Percentiles rank a stretch among this genome's conserved stretches.
These are phyloP conservation scores for Prionailurus viverrinus DNA, from an alignment of 2,113 vertebrate genomes.

Conservation along the genomic window DNA sequence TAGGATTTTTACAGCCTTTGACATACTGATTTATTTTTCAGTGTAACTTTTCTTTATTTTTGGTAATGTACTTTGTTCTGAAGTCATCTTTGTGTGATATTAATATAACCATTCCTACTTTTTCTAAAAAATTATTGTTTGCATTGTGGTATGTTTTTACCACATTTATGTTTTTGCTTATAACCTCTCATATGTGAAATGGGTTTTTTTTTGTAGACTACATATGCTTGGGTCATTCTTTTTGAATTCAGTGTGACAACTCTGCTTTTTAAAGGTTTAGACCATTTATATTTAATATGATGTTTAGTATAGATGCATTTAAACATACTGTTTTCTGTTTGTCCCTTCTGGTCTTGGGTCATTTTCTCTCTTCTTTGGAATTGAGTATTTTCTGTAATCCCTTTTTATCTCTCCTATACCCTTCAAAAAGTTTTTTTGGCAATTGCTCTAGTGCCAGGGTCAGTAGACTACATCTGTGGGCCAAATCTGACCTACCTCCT, in stretches of 20 bases:
- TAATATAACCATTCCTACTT: not conserved
- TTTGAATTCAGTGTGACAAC: conserved; percentile 22
- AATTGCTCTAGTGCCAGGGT: not conserved
- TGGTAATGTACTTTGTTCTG: not conserved
- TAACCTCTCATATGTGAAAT: not conserved
- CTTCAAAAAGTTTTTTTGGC: not conserved
- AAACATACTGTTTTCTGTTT: not conserved
- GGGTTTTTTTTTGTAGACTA: not conserved
- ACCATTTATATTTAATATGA: not conserved
- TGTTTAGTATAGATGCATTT: conserved; percentile 12
- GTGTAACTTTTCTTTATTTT: not conserved
- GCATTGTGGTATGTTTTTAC: not conserved
- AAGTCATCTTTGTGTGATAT: not conserved
- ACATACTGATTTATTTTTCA: not conserved
- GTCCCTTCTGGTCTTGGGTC: not conserved
- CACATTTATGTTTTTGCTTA: not conserved
- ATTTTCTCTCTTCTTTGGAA: conserved; percentile 51
- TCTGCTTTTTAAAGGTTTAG: conserved; percentile 16
- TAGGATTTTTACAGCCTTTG: conserved; percentile 3
- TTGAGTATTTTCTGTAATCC: not conserved
- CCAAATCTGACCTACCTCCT: not conserved
- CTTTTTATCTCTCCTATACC: not conserved
- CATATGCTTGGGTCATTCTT: not conserved
- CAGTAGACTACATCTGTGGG: not conserved
- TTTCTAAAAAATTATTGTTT: not conserved